Percentiles rank a stretch among this genome's conserved stretches.
Evolutionary conservation across 2,888 invertebrate species (phyloP).

Genomic region (Agrotis segetum): DNA sequence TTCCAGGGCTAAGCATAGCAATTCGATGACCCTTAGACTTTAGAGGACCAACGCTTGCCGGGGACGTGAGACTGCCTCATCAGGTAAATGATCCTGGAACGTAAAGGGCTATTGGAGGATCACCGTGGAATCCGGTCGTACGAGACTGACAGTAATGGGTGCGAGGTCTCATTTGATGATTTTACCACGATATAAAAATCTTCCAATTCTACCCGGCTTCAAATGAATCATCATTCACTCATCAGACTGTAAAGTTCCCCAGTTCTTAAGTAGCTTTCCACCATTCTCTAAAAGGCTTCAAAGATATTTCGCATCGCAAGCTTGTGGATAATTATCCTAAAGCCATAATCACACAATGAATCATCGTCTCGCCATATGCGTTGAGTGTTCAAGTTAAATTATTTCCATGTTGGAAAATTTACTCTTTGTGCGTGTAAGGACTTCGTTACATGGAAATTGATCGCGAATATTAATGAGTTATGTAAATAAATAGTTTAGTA

Average conservation of each 20-base stretch:
- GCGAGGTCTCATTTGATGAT: too few relatives aligned
- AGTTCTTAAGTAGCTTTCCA: slow-evolving; percentile 60
- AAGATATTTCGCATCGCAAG: slow-evolving; percentile 54
- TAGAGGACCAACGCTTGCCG: too few relatives aligned
- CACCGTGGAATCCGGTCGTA: too few relatives aligned
- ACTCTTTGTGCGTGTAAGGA: slow-evolving; percentile 33
- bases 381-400: slow-evolving; percentile 37
- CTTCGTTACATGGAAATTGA: slow-evolving; percentile 51
- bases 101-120: too few relatives aligned
- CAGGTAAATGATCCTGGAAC: too few relatives aligned
- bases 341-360: slow-evolving; percentile 57
- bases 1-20: too few relatives aligned
- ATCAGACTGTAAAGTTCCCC: background rate
- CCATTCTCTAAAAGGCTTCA: slow-evolving; percentile 60
- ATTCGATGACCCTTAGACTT: too few relatives aligned
- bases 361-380: slow-evolving; percentile 54
- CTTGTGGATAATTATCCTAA: slow-evolving; percentile 53
- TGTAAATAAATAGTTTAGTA: slow-evolving; percentile 45
- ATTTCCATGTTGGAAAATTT: slow-evolving; percentile 62
- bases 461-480: slow-evolving; percentile 41
- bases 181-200: too few relatives aligned
- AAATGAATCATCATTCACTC: background rate
- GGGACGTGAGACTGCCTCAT: too few relatives aligned
- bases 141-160: too few relatives aligned
- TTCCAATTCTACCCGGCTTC: background rate